phyloP scores from a whole-genome alignment of 2,797 vertebrate species.

The Dryobates pubescens region DNA sequence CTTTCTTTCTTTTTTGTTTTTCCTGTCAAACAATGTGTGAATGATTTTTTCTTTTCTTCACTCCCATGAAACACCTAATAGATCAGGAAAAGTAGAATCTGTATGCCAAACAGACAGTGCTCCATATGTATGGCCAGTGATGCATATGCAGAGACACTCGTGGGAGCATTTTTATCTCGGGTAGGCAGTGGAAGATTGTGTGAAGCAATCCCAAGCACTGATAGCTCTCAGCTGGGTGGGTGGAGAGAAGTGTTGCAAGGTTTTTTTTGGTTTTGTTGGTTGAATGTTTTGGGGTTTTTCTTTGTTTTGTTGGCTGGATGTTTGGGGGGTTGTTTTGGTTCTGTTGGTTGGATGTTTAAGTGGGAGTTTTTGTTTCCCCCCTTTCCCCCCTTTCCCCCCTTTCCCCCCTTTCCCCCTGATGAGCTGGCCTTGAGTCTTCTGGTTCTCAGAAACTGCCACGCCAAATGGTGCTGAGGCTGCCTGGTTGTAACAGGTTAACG shows the following conservation, averaged over 20 bases:
- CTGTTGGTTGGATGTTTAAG: not conserved
- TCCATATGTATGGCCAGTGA: not conserved
- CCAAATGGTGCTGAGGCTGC: not conserved
- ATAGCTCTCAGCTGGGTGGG: not conserved
- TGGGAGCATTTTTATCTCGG: not conserved
- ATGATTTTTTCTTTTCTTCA: conserved; percentile 42
- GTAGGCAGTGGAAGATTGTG: not conserved
- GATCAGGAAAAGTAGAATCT: not conserved
- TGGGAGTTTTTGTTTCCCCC: no score
- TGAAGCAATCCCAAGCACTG: not conserved
- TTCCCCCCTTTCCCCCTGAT: no score
- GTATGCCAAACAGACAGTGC: not conserved
- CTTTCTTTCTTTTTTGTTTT: no score
- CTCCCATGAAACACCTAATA: not conserved
- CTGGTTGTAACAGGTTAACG: not conserved
- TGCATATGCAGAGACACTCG: not conserved
- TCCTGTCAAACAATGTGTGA: conserved; percentile 2
- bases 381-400: no score
- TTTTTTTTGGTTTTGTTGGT: not conserved
- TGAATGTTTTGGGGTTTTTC: not conserved
- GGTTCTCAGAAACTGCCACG: not conserved
- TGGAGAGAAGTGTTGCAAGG: accelerated
- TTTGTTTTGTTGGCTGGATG: not conserved
- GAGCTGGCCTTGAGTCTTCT: not conserved
- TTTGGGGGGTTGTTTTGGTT: not conserved